A percentile compares a stretch with the other conserved stretches of the same genome.
phyloP scores from a whole-genome alignment of 2,888 invertebrate species.

The Unio delphinus region DNA sequence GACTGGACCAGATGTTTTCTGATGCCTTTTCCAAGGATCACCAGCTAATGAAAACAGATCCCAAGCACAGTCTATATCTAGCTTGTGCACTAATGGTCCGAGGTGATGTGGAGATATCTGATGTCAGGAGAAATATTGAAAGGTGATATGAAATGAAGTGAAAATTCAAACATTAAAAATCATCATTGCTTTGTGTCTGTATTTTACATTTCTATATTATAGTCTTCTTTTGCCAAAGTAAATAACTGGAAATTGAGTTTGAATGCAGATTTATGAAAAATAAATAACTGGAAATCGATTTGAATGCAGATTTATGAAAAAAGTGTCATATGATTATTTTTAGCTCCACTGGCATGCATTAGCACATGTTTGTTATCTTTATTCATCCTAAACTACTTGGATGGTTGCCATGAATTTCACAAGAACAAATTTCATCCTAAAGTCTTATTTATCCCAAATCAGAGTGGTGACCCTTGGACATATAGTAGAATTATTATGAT shows the following conservation, averaged over 20 bases:
- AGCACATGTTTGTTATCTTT: too few relatives aligned
- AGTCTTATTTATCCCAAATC: too few relatives aligned
- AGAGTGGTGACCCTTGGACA: too few relatives aligned
- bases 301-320: not conserved
- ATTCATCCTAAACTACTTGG: too few relatives aligned
- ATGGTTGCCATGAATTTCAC: too few relatives aligned
- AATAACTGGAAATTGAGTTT: not conserved
- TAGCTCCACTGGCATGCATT: not conserved
- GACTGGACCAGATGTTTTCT: slow-evolving; percentile 72
- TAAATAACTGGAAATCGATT: not conserved
- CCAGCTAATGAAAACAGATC: slow-evolving; percentile 69
- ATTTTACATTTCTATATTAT: not conserved
- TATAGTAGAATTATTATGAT: too few relatives aligned
- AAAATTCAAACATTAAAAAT: not conserved
- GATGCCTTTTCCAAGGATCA: slow-evolving; percentile 71
- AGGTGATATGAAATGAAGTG: slow-evolving; percentile 49
- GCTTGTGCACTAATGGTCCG: slow-evolving; percentile 72
- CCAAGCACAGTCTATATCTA: slow-evolving; percentile 69
- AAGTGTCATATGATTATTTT: not conserved
- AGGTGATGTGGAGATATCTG: slow-evolving; percentile 71
- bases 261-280: not conserved
- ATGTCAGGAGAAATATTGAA: slow-evolving; percentile 72
- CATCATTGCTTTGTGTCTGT: not conserved
- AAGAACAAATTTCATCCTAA: too few relatives aligned
- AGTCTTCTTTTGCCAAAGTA: not conserved